Evolutionary conservation across 1,140 invertebrate species (phyloP).

Genomic region (Papilio glaucus): DNA sequence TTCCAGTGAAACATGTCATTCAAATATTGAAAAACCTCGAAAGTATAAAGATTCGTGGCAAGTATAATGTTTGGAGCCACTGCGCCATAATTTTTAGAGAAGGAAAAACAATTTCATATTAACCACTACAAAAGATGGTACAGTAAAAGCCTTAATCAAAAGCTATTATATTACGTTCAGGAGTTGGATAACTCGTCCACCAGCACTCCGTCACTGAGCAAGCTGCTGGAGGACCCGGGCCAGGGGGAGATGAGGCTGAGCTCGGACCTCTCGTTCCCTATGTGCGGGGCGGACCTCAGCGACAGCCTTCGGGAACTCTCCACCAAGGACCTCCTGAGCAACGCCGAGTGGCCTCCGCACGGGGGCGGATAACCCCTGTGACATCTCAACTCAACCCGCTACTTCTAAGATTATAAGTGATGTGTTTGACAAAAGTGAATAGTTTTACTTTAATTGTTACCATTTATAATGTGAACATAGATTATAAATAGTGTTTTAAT

Average conservation of each 20-base stretch:
- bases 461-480: not conserved
- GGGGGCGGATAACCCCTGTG: not conserved
- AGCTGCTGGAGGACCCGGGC: constrained; percentile 49
- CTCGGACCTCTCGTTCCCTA: constrained; percentile 49
- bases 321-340: constrained; percentile 52
- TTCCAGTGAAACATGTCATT: too few species aligned
- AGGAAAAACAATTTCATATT: not conserved
- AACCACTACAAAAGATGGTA: not conserved
- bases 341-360: constrained; percentile 17
- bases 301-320: constrained; percentile 59
- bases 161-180: constrained; percentile 22
- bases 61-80: too few species aligned
- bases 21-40: too few species aligned
- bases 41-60: too few species aligned
- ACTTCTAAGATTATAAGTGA: not conserved
- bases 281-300: constrained; percentile 52
- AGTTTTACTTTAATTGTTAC: not conserved
- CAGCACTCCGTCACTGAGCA: constrained; percentile 50
- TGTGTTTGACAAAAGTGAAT: not conserved
- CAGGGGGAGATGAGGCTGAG: constrained; percentile 46
- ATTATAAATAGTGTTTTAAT: not conserved
- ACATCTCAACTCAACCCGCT: not conserved
- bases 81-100: too few species aligned
- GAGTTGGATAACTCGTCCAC: constrained; percentile 45
- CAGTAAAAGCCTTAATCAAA: not conserved